phyloP scores from a whole-genome alignment of 2,113 vertebrate species.

The Ardeotis arabs region DNA sequence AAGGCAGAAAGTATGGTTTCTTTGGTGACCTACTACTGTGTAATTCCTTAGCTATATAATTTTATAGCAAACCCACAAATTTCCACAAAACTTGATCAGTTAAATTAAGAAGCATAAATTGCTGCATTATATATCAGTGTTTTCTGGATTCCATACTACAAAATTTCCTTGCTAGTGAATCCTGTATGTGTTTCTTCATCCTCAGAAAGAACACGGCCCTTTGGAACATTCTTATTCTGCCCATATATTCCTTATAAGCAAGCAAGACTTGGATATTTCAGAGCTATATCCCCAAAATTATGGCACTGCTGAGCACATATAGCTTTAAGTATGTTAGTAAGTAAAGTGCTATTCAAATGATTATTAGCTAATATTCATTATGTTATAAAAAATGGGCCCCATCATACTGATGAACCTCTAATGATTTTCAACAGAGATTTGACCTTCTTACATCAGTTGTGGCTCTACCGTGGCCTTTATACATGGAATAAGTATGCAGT shows the following conservation, averaged over 20 bases:
- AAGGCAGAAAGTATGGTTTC: neutral
- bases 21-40: neutral
- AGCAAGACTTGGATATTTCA: neutral
- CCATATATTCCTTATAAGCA: neutral
- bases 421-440: neutral
- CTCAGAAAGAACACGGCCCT: neutral
- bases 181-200: neutral
- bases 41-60: neutral
- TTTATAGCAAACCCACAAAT: neutral
- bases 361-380: constrained; percentile 2
- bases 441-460: constrained; percentile 1
- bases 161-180: neutral
- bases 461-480: neutral
- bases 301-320: neutral
- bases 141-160: neutral
- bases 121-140: neutral
- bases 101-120: neutral
- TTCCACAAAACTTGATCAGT: neutral
- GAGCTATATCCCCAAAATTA: neutral
- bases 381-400: neutral
- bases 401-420: neutral
- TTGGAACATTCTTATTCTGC: neutral
- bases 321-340: neutral
- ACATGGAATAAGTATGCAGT: neutral
- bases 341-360: neutral